Evolutionary conservation across 1,140 invertebrate species (phyloP), one percentile per base, ranked within the genome.

Genomic region (Drosophila neocordata): DNA sequence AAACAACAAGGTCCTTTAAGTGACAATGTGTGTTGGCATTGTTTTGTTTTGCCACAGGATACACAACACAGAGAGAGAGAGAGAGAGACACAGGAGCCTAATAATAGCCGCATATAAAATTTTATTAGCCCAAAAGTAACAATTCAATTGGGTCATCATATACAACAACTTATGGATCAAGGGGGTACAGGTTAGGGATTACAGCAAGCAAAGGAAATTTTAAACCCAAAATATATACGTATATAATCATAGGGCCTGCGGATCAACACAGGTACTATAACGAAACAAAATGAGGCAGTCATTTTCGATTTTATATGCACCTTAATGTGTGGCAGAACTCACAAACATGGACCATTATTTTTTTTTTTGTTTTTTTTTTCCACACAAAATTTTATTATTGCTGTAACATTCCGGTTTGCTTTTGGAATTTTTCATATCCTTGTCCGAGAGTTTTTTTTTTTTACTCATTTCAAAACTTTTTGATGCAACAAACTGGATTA

Each of bases 71-170:
- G 37, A 73, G 70, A 64, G 60, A 72, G 65, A 59, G 9, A 37
- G 11, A 48, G 55, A n/a, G 53, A 59, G 44, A 51, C 22, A 65
- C 61, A 65, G 79, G 65, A 73, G 82, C 82, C 82, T 87, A 87
- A 87, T 83, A 87, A 88, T 79, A 83, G 83, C 69, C 68, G 83
- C 83, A 83, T 79, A 87, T 87, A 78, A 88, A 82, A 87, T 87
- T 87, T 87, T 87, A 87, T 87, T 87, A 87, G 82, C 74, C 55
- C 37, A 64, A 73, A 78, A 76, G 83, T 88, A 83, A 77, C 83
- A 87, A 83, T 87, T 88, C 83, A 88, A 87, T 87, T 88, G 83
- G 82, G 83, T 87, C 79, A 82, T 87, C 79, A 69, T 88, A 83
- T 79, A 87, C 66, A 75, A 64, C 63, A 31, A 31, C 5, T 1